These are phyloP conservation scores for Rhingia campestris DNA, from an alignment of 2,888 invertebrate species.

Conservation along the genomic window DNA sequence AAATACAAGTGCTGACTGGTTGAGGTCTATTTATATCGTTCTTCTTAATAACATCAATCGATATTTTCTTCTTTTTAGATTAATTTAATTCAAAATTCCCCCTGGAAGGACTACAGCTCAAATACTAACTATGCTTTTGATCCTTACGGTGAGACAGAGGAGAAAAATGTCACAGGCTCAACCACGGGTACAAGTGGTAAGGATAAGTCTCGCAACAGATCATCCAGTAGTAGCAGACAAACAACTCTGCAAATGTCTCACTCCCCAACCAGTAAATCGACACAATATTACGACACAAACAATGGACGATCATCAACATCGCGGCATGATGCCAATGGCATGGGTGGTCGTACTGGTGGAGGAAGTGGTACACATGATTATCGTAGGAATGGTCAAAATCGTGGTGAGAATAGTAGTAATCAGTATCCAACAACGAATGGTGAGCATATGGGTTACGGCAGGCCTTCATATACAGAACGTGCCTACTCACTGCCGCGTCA, in stretches of 20 bases:
- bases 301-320: constrained; percentile 73
- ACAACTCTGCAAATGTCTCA: constrained; percentile 83
- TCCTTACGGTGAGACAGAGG: constrained; percentile 91
- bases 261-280: constrained; percentile 82
- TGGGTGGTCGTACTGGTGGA: constrained; percentile 65
- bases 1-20: constrained; percentile 82
- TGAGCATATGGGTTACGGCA: constrained; percentile 75
- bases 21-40: constrained; percentile 69
- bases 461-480: constrained; percentile 84
- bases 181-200: constrained; percentile 76
- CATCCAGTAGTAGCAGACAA: constrained; percentile 79
- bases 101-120: constrained; percentile 94
- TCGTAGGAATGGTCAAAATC: constrained; percentile 75
- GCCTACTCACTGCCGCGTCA: constrained; percentile 91
- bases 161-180: constrained; percentile 83
- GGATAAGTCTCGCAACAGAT: constrained; percentile 79
- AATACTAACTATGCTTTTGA: constrained; percentile 96
- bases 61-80: constrained; percentile 85
- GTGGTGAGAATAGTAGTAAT: constrained; percentile 55
- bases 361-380: constrained; percentile 75
- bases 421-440: constrained; percentile 47
- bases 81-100: constrained; percentile 91
- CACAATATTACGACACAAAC: constrained; percentile 80
- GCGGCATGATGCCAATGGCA: constrained; percentile 70
- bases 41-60: constrained; percentile 35